Evolutionary conservation across 2,113 vertebrate species (phyloP).

Genomic region (Lepisosteus osseus): DNA sequence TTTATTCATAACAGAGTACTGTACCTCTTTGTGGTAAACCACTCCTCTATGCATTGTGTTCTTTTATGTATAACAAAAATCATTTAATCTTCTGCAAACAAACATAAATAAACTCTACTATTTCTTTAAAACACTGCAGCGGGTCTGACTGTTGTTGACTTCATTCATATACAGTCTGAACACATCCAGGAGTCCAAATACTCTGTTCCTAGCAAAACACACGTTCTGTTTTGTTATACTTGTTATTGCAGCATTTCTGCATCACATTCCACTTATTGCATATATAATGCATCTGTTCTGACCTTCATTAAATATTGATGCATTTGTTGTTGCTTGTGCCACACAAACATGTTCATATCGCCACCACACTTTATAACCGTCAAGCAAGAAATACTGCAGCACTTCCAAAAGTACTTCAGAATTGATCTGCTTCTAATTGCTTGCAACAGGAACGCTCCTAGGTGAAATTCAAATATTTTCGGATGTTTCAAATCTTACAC

Average conservation of each 20-base stretch:
- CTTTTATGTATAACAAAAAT: too few relatives aligned
- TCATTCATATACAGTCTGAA: conserved; percentile 2
- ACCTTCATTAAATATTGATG: conserved; percentile 15
- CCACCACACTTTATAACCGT: background rate
- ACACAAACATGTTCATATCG: background rate
- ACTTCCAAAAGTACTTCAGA: background rate
- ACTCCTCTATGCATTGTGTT: too few relatives aligned
- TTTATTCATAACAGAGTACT: too few relatives aligned
- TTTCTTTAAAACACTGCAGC: too few relatives aligned
- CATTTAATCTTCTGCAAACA: too few relatives aligned
- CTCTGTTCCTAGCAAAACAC: background rate
- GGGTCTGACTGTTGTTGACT: too few relatives aligned
- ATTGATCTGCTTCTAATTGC: background rate
- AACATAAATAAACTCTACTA: too few relatives aligned
- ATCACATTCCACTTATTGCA: background rate
- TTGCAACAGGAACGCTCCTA: too few relatives aligned
- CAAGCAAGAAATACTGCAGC: conserved; percentile 1
- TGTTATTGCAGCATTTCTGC: conserved; percentile 10
- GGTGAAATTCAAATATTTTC: too few relatives aligned
- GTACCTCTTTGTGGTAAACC: too few relatives aligned
- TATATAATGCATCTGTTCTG: conserved; percentile 14
- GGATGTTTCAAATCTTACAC: too few relatives aligned
- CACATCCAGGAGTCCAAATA: background rate
- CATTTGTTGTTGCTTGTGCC: background rate
- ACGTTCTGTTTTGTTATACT: background rate